Conservation (phyloP, 1,140 invertebrate genomes). For the Limonius californicus region DNA sequence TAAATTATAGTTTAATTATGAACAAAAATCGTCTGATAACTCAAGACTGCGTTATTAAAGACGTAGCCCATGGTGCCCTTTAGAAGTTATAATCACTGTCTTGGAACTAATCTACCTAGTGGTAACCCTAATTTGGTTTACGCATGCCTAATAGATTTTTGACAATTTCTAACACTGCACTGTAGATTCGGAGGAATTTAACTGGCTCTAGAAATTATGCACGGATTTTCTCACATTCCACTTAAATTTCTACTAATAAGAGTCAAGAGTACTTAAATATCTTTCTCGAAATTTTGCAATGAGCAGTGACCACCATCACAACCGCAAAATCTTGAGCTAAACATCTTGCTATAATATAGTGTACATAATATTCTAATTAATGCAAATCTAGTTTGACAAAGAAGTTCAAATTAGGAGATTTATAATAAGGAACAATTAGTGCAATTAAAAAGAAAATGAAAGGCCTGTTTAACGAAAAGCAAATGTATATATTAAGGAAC, state of each 20-base stretch:
- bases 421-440: constrained; percentile 6
- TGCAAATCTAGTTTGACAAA: not conserved
- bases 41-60: too few species aligned
- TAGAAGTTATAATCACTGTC: not conserved
- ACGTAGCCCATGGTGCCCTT: not conserved
- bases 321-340: not conserved
- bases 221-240: not conserved
- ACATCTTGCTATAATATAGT: not conserved
- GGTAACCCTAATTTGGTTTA: not conserved
- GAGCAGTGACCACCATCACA: not conserved
- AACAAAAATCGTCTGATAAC: too few species aligned
- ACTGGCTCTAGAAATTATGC: not conserved
- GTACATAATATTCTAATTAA: not conserved
- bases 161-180: not conserved
- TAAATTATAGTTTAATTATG: too few species aligned
- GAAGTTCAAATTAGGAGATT: not conserved
- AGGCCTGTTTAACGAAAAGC: not conserved
- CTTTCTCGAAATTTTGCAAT: not conserved
- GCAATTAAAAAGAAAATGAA: not conserved
- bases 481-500: constrained; percentile 3
- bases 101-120: not conserved
- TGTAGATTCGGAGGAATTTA: not conserved
- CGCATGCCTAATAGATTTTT: constrained; percentile 1
- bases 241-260: not conserved
- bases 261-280: constrained; percentile 1